A percentile compares a stretch with the other conserved stretches of the same genome.
Conservation (phyloP, 2,888 invertebrate genomes). For the Leptinotarsa tumamoca region DNA sequence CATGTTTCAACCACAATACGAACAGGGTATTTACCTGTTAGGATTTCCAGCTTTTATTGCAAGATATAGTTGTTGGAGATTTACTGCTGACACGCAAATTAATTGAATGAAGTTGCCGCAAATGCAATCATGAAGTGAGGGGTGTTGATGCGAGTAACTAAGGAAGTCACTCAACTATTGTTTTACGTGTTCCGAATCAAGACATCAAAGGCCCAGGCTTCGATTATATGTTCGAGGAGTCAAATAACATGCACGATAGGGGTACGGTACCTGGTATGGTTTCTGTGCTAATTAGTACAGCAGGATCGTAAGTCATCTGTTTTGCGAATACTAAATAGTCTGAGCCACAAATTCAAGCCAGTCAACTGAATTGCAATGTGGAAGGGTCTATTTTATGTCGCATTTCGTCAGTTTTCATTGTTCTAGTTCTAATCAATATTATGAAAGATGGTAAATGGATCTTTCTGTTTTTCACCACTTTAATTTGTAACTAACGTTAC, state of each 20-base stretch:
- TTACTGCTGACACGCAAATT: conserved; percentile 36
- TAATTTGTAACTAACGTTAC: too few relatives aligned
- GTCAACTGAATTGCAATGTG: background rate
- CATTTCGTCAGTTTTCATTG: too few relatives aligned
- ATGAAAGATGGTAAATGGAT: too few relatives aligned
- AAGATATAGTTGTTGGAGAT: conserved; percentile 27
- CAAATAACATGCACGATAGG: conserved; percentile 2
- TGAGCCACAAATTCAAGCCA: background rate
- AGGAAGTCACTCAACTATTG: conserved; percentile 27
- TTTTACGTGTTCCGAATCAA: conserved; percentile 26
- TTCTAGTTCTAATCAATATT: too few relatives aligned
- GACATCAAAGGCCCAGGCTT: conserved; percentile 27
- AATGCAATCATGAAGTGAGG: conserved; percentile 30
- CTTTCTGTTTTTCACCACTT: too few relatives aligned
- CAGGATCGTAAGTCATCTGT: background rate
- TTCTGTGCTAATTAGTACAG: background rate
- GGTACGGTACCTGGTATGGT: conserved; percentile 12
- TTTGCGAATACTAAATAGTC: conserved; percentile 1
- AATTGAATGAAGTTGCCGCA: conserved; percentile 34
- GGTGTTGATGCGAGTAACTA: conserved; percentile 15
- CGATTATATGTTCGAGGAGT: background rate
- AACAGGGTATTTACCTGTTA: background rate
- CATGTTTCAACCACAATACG: background rate
- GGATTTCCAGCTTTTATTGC: background rate
- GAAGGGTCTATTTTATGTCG: too few relatives aligned